Evolutionary conservation across 2,797 vertebrate species (phyloP).

Genomic region (Sparus aurata): DNA sequence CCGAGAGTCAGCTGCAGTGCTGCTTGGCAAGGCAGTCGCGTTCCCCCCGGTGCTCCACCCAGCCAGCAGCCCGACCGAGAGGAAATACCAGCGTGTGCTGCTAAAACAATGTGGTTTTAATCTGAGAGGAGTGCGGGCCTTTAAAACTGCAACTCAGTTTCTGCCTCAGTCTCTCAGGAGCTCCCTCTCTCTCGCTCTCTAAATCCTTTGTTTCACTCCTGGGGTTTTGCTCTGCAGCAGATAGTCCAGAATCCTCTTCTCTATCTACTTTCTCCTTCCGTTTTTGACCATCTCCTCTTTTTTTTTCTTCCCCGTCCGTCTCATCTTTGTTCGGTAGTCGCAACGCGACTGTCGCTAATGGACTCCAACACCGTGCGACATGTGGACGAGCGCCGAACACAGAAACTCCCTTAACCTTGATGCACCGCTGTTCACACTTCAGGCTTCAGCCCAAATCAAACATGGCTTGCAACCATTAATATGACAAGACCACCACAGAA

Average conservation of each 20-base stretch:
- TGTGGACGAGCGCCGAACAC: slow-evolving; percentile 1
- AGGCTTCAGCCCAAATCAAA: slow-evolving; percentile 43
- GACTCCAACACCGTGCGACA: slow-evolving; percentile 2
- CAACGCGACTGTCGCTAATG: background rate
- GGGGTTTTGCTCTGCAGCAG: slow-evolving; percentile 30
- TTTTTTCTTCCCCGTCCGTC: too few relatives aligned
- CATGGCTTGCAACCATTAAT: slow-evolving; percentile 13
- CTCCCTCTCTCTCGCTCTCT: slow-evolving; percentile 2
- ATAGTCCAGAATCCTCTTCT: background rate
- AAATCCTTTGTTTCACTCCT: slow-evolving; percentile 6
- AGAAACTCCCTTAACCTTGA: slow-evolving; percentile 33
- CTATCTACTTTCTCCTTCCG: background rate
- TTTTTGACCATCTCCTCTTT: background rate
- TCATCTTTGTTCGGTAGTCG: background rate
- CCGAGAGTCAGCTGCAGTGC: slow-evolving; percentile 49
- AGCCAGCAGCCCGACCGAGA: slow-evolving; percentile 38
- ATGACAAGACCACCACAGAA: background rate
- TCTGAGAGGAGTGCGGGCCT: slow-evolving; percentile 49
- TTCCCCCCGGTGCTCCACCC: slow-evolving; percentile 63
- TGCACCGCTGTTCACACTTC: slow-evolving; percentile 9
- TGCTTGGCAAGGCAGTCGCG: slow-evolving; percentile 38
- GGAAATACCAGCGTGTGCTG: slow-evolving; percentile 78
- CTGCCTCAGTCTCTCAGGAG: slow-evolving; percentile 9
- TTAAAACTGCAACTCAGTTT: slow-evolving; percentile 25
- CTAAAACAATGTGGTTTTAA: slow-evolving; percentile 78